phyloP scores from a whole-genome alignment of 2,113 vertebrate genomes.

The Triplophysa rosa region DNA sequence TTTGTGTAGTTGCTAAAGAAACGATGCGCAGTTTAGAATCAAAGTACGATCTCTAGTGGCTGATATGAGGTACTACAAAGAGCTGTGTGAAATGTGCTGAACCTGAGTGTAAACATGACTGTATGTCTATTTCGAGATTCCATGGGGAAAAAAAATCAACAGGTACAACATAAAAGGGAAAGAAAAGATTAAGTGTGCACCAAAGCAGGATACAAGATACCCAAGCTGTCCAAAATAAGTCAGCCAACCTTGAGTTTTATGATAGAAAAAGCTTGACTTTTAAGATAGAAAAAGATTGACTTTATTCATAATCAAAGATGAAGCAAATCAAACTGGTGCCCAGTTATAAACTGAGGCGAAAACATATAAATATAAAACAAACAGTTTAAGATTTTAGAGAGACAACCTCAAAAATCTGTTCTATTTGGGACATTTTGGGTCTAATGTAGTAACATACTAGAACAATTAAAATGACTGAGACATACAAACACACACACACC shows the following conservation, averaged over 20 bases:
- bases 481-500: background rate
- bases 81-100: too few species aligned
- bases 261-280: background rate
- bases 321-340: background rate
- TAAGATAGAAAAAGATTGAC: background rate
- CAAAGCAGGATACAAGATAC: background rate
- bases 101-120: too few species aligned
- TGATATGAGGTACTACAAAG: background rate
- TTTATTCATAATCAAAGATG: conserved; percentile 33
- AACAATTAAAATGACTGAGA: background rate
- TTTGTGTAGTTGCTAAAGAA: background rate
- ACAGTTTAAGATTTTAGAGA: conserved; percentile 5
- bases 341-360: background rate
- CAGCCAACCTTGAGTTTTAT: background rate
- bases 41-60: conserved; percentile 27
- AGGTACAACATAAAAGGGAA: too few species aligned
- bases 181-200: too few species aligned
- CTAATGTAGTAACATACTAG: background rate
- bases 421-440: background rate
- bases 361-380: conserved; percentile 23
- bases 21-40: background rate
- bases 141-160: too few species aligned
- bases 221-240: background rate
- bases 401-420: background rate
- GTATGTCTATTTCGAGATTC: too few species aligned